These are phyloP conservation scores for Druon quercuslanigerum DNA, from an alignment of 1,140 invertebrate species.

Conservation along the genomic window DNA sequence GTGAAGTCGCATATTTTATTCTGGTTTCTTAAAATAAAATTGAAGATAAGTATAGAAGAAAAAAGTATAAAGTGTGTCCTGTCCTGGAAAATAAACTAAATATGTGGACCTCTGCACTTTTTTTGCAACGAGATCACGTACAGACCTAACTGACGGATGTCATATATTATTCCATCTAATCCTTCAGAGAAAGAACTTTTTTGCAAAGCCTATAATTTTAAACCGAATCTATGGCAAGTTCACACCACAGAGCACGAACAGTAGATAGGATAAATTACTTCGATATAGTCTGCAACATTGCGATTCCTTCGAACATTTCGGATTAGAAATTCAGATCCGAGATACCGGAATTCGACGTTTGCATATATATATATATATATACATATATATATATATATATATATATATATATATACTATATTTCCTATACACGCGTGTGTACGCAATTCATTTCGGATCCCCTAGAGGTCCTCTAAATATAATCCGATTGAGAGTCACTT, in stretches of 20 bases:
- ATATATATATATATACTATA: no score
- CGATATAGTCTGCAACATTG: constrained; percentile 24
- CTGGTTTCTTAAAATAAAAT: background rate
- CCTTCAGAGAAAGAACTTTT: background rate
- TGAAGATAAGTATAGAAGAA: no score
- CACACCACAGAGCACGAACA: constrained; percentile 8
- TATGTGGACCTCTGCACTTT: background rate
- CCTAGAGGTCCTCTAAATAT: constrained; percentile 18
- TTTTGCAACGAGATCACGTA: background rate
- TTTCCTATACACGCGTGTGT: constrained; percentile 5
- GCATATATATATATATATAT: no score
- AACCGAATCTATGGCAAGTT: constrained; percentile 5
- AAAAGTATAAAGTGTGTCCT: no score
- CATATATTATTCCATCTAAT: constrained; percentile 19
- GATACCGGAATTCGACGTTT: constrained; percentile 23
- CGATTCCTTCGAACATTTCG: constrained; percentile 22
- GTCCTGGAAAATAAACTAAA: no score
- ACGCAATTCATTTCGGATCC: constrained; percentile 1
- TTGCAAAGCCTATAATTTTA: constrained; percentile 12
- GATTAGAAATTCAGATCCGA: constrained; percentile 28
- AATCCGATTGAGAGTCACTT: constrained; percentile 26
- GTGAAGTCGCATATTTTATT: no score
- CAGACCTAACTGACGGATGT: background rate
- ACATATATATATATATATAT: no score
- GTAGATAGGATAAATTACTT: constrained; percentile 18